Evolutionary conservation across 2,113 vertebrate species (phyloP), one percentile per base, ranked within the genome.

Genomic region (Sturnus vulgaris): DNA sequence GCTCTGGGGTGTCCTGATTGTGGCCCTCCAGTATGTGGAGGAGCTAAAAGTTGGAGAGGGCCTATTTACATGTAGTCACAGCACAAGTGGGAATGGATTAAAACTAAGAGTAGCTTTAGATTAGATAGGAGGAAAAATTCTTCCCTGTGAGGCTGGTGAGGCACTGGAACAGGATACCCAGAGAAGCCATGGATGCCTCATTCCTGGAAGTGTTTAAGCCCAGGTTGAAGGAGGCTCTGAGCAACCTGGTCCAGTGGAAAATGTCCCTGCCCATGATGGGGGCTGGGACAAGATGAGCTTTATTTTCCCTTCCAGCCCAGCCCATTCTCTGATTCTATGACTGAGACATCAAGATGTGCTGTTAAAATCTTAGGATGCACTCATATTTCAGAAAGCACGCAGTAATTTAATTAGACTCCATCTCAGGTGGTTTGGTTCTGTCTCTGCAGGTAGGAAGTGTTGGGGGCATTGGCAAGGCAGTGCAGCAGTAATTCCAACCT

Each of bases 381-480:
- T 90, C 0, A 4, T 40, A 11, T 19, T 77, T 52, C 35, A 83
- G 65, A 92, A 82, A 35, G 72, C 53, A 39, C 66, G 21, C 13
- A 16, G 24, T 50, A 47, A 91, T 88, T 96, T 82, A 94, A 92
- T 93, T 83, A 75, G 93, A 42, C 64, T 84, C 75, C 33, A 8
- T 64, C 76, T 85, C 15, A 28, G 1, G 5, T 47, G n/a, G 40
- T 93, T 82, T 89, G 66, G 22, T 49, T 52, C 18, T 81, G 16
- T 89, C 47, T 87, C 9, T 64, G 49, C 21, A 70, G 47, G 53
- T 42, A 33, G 61, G 21, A 73, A 60, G 57, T 7, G 15, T 7
- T 1, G 4, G 15, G 5, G 50, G 18, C 10, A 5, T 25, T 61
- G 68, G 65, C 70, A 66, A 42, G 57, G 23, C 35, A 50, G 19